Base-by-base conservation (phyloP, 1,140 invertebrate genomes). In the Neodiprion virginianus region DNA sequence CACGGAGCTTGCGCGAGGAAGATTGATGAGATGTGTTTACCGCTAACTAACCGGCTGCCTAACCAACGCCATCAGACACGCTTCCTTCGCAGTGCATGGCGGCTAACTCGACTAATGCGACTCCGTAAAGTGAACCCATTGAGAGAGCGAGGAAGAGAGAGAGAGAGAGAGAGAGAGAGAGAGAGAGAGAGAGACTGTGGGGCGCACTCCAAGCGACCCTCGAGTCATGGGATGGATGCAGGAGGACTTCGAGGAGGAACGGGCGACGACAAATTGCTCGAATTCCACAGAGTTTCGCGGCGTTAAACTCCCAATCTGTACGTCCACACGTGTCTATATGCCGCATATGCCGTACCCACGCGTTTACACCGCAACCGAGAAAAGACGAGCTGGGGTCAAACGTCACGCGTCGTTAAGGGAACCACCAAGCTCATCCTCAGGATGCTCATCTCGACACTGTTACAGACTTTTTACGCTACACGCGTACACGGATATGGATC, bases 1-100 rank as follows among this genome's bases (percentile, higher is more conserved):
- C 28, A 40, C 28, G 4, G 28, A 40, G 28, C 28, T 40, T 40
- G 28, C 28, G 28, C 81, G 75, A 73, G 77, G 83, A 87, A 87
- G 86, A 87, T 87, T 87, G 84, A 87, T 87, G 86, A 86, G 86
- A 70, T 81, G 80, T 81, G 82, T 84, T 85, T 83, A 84, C 83
- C 74, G 78, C 83, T 79, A 85, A 82, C 78, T 81, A 83, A 82
- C 75, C 79, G 73, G 61, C 65, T 67, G 76, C 74, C n/a, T 67
- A 72, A 71, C 70, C 70, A 23, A 71, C n/a, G 12, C 69, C 53
- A 71, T 50, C 76, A 74, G 75, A 74, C 78, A 69, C 73, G 76
- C 77, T 77, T 72, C 28, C 5, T 40, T 5, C 28, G 28, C 28
- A 40, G 28, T 5, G 28, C 28, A 40, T 40, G 28, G 28, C 28